Conservation (phyloP, 2,113 vertebrate species). For the Anguilla rostrata region DNA sequence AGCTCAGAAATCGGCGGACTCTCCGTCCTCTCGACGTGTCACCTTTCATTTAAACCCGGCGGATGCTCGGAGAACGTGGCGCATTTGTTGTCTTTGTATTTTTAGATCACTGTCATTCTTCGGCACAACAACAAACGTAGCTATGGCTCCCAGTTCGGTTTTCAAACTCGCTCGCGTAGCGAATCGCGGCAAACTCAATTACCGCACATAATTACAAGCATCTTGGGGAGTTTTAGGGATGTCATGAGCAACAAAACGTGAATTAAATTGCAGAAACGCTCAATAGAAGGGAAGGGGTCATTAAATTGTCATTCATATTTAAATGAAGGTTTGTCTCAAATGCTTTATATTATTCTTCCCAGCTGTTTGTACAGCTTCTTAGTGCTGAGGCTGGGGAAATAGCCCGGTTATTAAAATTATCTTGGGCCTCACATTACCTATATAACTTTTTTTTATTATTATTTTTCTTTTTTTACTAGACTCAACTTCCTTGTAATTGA, state of each 20-base stretch:
- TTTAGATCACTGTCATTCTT: conserved; percentile 68
- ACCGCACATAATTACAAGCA: conserved; percentile 66
- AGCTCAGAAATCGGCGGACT: conserved; percentile 40
- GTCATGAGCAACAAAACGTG: conserved; percentile 70
- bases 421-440: not conserved
- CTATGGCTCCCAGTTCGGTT: conserved; percentile 44
- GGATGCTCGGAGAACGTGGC: conserved; percentile 63
- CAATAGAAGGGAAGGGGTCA: conserved; percentile 77
- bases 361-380: conserved; percentile 68
- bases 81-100: conserved; percentile 63
- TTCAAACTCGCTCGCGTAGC: conserved; percentile 46
- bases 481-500: conserved; percentile 34
- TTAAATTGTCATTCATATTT: conserved; percentile 81
- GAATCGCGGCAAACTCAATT: conserved; percentile 64
- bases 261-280: conserved; percentile 75
- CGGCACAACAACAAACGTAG: conserved; percentile 52
- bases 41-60: conserved; percentile 63
- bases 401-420: conserved; percentile 63
- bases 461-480: not conserved
- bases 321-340: conserved; percentile 70
- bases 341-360: conserved; percentile 55
- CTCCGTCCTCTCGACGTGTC: conserved; percentile 56
- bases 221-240: conserved; percentile 69
- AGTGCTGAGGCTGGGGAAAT: conserved; percentile 49
- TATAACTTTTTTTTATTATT: not conserved